Conservation (phyloP, 2,888 invertebrate genomes). For the Monochamus alternatus region DNA sequence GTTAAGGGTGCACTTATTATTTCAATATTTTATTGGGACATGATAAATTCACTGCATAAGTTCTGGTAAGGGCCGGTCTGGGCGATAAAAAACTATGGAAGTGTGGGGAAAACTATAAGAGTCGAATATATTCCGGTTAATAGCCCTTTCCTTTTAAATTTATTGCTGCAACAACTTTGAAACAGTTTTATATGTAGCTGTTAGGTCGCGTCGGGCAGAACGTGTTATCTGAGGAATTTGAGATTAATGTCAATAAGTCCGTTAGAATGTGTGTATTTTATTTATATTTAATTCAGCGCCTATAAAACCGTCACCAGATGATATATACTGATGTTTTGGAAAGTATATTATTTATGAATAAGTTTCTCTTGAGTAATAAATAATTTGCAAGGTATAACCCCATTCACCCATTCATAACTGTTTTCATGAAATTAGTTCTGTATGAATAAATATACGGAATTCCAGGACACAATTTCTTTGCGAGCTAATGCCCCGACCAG, state of each 20-base stretch:
- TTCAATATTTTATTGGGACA: conserved; percentile 21
- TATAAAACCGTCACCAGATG: background rate
- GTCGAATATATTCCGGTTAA: conserved; percentile 33
- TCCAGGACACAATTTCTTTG: too few species aligned
- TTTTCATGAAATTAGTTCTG: too few species aligned
- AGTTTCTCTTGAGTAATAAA: background rate
- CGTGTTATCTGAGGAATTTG: conserved; percentile 6
- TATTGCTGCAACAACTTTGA: conserved; percentile 29
- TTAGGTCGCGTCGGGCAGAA: background rate
- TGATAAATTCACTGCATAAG: conserved; percentile 14
- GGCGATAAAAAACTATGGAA: conserved; percentile 35
- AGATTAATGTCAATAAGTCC: conserved; percentile 15
- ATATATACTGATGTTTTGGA: background rate
- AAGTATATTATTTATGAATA: background rate
- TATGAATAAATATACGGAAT: too few species aligned
- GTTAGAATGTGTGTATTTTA: background rate
- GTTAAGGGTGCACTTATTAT: conserved; percentile 22
- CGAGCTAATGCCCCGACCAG: too few species aligned
- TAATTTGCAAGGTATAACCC: background rate
- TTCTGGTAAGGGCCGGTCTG: conserved; percentile 1
- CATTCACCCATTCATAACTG: too few species aligned
- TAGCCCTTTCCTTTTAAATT: conserved; percentile 23
- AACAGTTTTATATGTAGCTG: conserved; percentile 24
- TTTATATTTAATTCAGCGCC: background rate
- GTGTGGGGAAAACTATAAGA: conserved; percentile 27